These are phyloP conservation scores for Trileptium ribeirensis DNA, from an alignment of 2,888 invertebrate species.

Conservation along the genomic window DNA sequence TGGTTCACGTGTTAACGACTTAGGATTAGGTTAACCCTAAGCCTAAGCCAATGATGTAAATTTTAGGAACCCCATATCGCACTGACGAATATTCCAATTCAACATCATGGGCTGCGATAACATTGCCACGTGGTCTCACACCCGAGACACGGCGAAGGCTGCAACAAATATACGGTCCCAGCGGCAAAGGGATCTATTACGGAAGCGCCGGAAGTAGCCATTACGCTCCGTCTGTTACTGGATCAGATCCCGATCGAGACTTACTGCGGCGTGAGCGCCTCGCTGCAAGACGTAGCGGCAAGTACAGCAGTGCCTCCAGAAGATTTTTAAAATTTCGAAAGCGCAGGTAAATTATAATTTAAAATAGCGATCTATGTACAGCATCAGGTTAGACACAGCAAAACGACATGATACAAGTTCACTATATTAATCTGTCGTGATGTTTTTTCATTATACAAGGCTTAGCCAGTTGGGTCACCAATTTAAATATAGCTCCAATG, in stretches of 20 bases:
- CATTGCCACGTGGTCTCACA: constrained; percentile 21
- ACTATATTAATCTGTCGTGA: too few species aligned
- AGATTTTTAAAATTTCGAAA: background rate
- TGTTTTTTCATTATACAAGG: too few species aligned
- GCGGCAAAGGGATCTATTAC: background rate
- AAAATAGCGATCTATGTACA: too few species aligned
- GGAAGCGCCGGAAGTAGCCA: too few species aligned
- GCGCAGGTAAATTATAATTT: background rate
- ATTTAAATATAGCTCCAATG: too few species aligned
- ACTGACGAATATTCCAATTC: constrained; percentile 21
- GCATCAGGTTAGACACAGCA: too few species aligned
- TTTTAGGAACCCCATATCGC: constrained; percentile 9
- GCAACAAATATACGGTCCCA: constrained; percentile 19
- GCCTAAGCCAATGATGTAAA: background rate
- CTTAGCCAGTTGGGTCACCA: too few species aligned
- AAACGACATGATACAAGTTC: too few species aligned
- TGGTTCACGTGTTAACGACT: too few species aligned
- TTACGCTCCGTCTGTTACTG: background rate
- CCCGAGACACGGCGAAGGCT: constrained; percentile 30
- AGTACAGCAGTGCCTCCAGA: background rate
- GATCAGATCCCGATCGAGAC: constrained; percentile 11
- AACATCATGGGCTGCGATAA: constrained; percentile 8
- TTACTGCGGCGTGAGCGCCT: background rate
- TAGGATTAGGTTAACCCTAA: too few species aligned
- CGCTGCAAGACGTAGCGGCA: background rate